Evolutionary conservation across 2,113 vertebrate genomes (phyloP), one percentile per base, ranked within the genome.

Genomic region (Nymphicus hollandicus): DNA sequence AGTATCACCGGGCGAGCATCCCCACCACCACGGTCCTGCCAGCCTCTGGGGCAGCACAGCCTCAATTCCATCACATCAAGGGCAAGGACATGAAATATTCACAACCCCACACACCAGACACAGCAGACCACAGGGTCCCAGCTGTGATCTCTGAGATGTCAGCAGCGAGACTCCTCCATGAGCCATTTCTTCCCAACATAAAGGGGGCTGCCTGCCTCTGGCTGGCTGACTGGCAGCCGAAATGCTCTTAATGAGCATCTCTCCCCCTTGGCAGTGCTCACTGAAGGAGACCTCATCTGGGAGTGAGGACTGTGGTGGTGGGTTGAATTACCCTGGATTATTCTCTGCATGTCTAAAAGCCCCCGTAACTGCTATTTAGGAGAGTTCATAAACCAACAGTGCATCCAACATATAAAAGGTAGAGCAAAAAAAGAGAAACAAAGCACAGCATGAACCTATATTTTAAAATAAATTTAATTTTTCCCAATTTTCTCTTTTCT

Each of bases 181-280:
- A 91, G 46, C 11, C 27, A 43, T 64, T 78, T 66, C 55, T 78
- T 68, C 33, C 13, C 0, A 0, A 33, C 0, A 0, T 37, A 11
- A 91, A 91, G 49, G 4, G n/a, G 41, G 47, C n/a, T 0, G 37
- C 29, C 35, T 85, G 73, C 31, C 46, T 44, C 50, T 1, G 17
- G 14, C 33, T 4, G 1, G 17, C 46, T 84, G 72, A 41, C 50
- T 73, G 77, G 52, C 41, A 66, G 83, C 28, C 2, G 23, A 76
- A 81, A 73, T 64, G 60, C 7, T 84, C 28, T 91, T 91, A 91
- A 81, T 46, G 47, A 86, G 43, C 68, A 63, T 12, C 72, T 43
- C 55, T 66, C 27, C 60, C 68, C 20, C 25, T 68, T 31, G 33
- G 63, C 82, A 80, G 33, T 0, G 1, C 41, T 85, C 3, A 4